Percentiles rank a stretch among this genome's conserved stretches.
phyloP scores from a whole-genome alignment of 2,888 invertebrate genomes.

The Leptinotarsa peninsularis region DNA sequence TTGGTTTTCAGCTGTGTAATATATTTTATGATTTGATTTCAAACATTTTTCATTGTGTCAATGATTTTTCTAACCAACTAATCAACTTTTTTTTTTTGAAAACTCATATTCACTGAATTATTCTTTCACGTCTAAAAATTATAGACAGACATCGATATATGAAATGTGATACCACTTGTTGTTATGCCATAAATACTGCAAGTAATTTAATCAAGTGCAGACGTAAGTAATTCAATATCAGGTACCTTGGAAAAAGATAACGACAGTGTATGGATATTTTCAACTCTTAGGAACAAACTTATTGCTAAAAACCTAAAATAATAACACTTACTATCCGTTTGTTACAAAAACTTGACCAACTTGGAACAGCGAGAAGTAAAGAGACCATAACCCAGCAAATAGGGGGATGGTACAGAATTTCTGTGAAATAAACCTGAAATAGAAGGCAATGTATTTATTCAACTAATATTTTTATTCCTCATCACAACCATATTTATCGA shows the following conservation, averaged over 20 bases:
- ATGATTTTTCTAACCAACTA: too few species aligned
- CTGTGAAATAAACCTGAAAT: conserved; percentile 71
- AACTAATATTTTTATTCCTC: background rate
- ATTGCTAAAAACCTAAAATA: background rate
- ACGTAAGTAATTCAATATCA: background rate
- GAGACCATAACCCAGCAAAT: conserved; percentile 75
- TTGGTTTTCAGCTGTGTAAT: too few species aligned
- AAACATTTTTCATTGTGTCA: too few species aligned
- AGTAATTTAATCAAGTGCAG: background rate
- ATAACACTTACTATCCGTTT: conserved; percentile 76
- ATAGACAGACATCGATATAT: background rate
- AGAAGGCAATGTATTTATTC: conserved; percentile 1
- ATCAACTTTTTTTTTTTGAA: too few species aligned
- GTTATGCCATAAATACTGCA: background rate
- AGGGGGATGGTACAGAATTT: conserved; percentile 72
- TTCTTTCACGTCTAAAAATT: background rate
- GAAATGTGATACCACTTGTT: background rate
- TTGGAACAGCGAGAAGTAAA: conserved; percentile 81
- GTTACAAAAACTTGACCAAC: conserved; percentile 81
- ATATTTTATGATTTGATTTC: too few species aligned
- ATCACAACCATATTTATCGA: too few species aligned
- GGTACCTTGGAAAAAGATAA: background rate
- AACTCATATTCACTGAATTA: too few species aligned
- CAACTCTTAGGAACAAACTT: too few species aligned
- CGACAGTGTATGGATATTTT: background rate